Evolutionary conservation across 2,113 vertebrate genomes (phyloP), one percentile per base, ranked within the genome.

Genomic region (Sorex fumeus): DNA sequence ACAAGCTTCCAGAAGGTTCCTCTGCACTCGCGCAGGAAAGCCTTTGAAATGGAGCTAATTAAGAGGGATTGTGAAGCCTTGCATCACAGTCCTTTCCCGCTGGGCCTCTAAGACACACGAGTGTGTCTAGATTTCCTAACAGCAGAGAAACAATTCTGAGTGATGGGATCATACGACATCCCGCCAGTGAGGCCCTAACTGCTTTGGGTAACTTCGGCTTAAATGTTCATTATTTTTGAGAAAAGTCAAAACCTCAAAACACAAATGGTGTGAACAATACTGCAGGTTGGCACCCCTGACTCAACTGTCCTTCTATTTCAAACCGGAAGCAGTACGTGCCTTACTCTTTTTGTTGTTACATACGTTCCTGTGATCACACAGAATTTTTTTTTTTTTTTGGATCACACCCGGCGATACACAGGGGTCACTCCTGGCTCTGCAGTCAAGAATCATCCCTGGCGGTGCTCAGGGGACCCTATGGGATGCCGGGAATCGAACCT

Each of bases 91-190:
- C 10, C n/a, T n/a, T n/a, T n/a, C n/a, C n/a, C n/a, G n/a, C n/a
- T n/a, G n/a, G n/a, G n/a, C n/a, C n/a, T n/a, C n/a, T n/a, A n/a
- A n/a, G n/a, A n/a, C n/a, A n/a, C n/a, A n/a, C n/a, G n/a, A n/a
- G n/a, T n/a, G n/a, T n/a, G n/a, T n/a, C 82, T 69, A 34, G 60
- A 83, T 74, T 80, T 94, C 91, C 88, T 60, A 88, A 94, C 25
- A 40, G 40, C 27, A 40, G 27, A 45, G 23, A 10, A 76, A 74
- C 0, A 50, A 74, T 0, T 72, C 3, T 4, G 3, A 64, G 53
- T 30, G 30, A 66, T 66, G 50, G 53, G 78, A 69, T 47, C 83
- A 76, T 1, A 9, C 60, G 67, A 87, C 19, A 53, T 1, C 2
- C 3, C 3, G 60, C 25, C 30, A 72, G 30, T 76, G 28, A 87